Conservation (phyloP, 2,888 invertebrate genomes). For the Cantharis lateralis region DNA sequence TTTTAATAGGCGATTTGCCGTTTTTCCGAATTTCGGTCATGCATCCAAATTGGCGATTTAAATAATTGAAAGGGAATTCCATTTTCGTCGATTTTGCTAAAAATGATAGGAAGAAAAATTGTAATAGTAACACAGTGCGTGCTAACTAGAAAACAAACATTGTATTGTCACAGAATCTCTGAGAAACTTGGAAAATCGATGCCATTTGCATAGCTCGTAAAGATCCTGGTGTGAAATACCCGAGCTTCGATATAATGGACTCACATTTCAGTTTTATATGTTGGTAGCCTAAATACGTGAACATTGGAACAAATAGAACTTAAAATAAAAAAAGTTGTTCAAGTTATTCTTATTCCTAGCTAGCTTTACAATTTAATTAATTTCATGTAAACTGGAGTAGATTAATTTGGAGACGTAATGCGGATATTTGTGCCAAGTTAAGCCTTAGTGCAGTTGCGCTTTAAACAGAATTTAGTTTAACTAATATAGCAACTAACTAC, state of each 20-base stretch:
- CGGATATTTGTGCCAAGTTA: constrained; percentile 19
- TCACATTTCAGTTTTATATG: constrained; percentile 26
- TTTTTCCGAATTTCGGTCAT: constrained; percentile 23
- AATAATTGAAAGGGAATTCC: constrained; percentile 23
- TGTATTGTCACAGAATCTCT: constrained; percentile 41
- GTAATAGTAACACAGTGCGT: neutral
- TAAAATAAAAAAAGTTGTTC: neutral
- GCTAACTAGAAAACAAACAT: constrained; percentile 29
- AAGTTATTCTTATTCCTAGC: constrained; percentile 20
- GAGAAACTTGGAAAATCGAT: constrained; percentile 43
- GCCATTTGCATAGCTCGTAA: constrained; percentile 46
- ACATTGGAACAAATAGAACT: neutral
- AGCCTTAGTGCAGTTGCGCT: constrained; percentile 17
- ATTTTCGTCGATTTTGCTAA: constrained; percentile 14
- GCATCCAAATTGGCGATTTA: constrained; percentile 30
- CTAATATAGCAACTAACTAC: neutral
- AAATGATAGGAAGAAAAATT: neutral
- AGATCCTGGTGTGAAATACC: constrained; percentile 39
- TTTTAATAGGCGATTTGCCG: constrained; percentile 29
- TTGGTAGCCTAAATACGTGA: neutral
- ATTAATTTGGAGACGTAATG: constrained; percentile 19
- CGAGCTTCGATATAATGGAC: constrained; percentile 38
- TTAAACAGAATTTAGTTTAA: constrained; percentile 8
- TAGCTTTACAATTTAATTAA: constrained; percentile 24
- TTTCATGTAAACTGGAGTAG: constrained; percentile 18